phyloP scores from a whole-genome alignment of 2,888 invertebrate species.

The Eumacrocentrus americanus region DNA sequence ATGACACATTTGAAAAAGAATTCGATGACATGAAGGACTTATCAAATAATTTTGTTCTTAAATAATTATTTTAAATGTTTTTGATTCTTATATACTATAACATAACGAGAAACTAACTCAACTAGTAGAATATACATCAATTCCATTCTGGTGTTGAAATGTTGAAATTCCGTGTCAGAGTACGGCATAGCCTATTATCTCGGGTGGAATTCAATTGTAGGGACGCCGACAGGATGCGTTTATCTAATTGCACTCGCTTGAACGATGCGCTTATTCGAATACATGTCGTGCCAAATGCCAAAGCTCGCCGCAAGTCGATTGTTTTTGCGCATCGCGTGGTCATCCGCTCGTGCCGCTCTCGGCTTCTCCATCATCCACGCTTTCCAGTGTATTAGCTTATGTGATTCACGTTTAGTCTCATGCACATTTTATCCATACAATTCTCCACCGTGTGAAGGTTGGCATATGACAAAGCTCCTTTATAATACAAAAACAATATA shows the following conservation, averaged over 20 bases:
- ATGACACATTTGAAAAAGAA: not conserved
- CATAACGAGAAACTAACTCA: no score
- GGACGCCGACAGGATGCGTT: slow-evolving; percentile 12
- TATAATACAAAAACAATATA: not conserved
- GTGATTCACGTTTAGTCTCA: no score
- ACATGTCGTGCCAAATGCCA: slow-evolving; percentile 17
- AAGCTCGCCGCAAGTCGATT: slow-evolving; percentile 18
- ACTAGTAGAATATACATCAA: not conserved
- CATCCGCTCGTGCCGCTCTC: slow-evolving; percentile 10
- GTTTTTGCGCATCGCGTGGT: slow-evolving; percentile 20
- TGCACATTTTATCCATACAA: not conserved
- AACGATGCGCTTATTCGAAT: slow-evolving; percentile 20
- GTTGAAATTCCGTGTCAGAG: not conserved
- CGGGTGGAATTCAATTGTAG: not conserved
- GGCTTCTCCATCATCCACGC: not conserved
- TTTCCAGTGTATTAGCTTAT: not conserved
- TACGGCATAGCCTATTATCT: slow-evolving; percentile 5
- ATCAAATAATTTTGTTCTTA: no score
- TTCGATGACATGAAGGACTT: not conserved
- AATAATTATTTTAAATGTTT: no score
- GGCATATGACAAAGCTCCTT: not conserved
- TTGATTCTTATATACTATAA: no score
- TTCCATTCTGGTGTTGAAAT: no score
- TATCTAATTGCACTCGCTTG: slow-evolving; percentile 8
- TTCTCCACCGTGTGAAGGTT: not conserved